Percentiles rank a stretch among this genome's conserved stretches.
Conservation (phyloP, 2,888 invertebrate genomes). For the Nineta flava region DNA sequence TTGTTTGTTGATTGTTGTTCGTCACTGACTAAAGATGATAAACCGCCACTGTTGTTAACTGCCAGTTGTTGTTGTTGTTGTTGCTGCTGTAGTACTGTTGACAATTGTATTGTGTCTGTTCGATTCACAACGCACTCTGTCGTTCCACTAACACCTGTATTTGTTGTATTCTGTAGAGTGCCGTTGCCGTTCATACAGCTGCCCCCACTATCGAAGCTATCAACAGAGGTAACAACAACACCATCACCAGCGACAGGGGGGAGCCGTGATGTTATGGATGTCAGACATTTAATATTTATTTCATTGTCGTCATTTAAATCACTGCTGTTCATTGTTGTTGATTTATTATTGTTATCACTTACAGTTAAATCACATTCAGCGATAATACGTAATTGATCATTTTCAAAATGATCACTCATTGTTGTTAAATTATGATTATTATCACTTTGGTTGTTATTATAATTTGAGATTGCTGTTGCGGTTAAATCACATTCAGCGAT, state of each 20-base stretch:
- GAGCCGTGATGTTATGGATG: constrained; percentile 3
- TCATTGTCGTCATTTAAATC: neutral
- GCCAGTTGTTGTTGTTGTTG: constrained; percentile 20
- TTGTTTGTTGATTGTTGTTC: constrained; percentile 14
- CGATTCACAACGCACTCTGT: neutral
- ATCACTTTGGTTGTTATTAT: neutral
- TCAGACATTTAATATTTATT: constrained; percentile 5
- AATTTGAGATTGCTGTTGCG: neutral
- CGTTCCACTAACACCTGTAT: constrained; percentile 27
- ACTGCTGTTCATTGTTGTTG: neutral
- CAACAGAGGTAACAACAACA: constrained; percentile 18
- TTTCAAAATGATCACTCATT: neutral
- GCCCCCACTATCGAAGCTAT: constrained; percentile 13
- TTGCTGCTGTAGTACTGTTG: constrained; percentile 7
- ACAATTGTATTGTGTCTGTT: no score
- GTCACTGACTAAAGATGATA: constrained; percentile 21
- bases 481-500: neutral
- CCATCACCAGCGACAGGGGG: neutral
- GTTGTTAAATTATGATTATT: neutral
- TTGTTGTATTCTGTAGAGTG: constrained; percentile 19
- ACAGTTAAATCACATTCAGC: constrained; percentile 3
- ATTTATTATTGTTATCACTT: neutral
- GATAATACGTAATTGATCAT: neutral
- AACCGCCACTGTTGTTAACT: constrained; percentile 36
- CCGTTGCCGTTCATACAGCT: constrained; percentile 18